phyloP scores from a whole-genome alignment of 23 tunicate genomes.

The Halocynthia roretzi region DNA sequence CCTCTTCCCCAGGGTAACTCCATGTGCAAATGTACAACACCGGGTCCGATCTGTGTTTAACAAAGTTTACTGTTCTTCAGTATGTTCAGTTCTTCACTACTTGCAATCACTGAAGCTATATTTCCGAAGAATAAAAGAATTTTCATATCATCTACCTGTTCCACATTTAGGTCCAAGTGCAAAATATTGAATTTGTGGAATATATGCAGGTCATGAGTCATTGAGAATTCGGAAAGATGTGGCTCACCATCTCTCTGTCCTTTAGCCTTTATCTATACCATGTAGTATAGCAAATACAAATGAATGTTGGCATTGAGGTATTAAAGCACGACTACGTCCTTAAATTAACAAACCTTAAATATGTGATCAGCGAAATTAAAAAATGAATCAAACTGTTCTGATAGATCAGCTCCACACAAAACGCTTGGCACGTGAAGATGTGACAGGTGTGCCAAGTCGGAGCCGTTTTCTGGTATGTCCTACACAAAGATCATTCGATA shows the following conservation, averaged over 20 bases:
- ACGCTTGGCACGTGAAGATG: slow-evolving; percentile 77
- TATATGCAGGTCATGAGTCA: slow-evolving; percentile 35
- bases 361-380: slow-evolving; percentile 64
- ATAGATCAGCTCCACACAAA: slow-evolving; percentile 50
- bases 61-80: background rate
- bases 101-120: too few relatives aligned
- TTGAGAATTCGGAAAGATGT: slow-evolving; percentile 38
- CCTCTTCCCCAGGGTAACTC: slow-evolving; percentile 34
- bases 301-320: too few relatives aligned
- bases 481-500: background rate
- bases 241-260: slow-evolving; percentile 40
- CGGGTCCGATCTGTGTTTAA: slow-evolving; percentile 68
- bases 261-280: slow-evolving; percentile 27
- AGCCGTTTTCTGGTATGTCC: slow-evolving; percentile 96
- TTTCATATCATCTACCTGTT: slow-evolving; percentile 27
- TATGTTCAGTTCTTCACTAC: background rate
- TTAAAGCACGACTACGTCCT: background rate
- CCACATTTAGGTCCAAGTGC: slow-evolving; percentile 38
- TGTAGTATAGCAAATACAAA: too few relatives aligned
- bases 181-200: slow-evolving; percentile 36
- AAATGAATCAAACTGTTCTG: slow-evolving; percentile 48
- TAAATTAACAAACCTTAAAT: slow-evolving; percentile 46
- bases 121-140: too few relatives aligned
- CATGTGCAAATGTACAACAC: slow-evolving; percentile 73
- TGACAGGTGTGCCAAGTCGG: slow-evolving; percentile 75